Base-by-base conservation (phyloP, 2,113 vertebrate genomes). In the Camelus dromedarius region DNA sequence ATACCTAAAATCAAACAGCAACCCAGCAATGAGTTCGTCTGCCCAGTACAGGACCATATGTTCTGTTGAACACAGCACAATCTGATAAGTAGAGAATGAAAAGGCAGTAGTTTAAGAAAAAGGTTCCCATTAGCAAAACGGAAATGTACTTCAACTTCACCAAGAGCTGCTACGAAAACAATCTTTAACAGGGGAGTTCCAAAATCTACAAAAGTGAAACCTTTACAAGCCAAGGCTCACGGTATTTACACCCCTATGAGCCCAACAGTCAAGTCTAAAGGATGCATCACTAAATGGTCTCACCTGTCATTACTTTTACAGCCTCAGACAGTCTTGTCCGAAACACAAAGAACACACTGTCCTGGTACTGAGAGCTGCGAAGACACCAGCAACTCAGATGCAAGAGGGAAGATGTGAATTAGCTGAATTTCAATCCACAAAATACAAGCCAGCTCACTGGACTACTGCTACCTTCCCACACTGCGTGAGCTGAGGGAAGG, bases 1-100 rank as follows among this genome's bases (percentile, higher is more conserved):
- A 99, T 0, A 99, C 99, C 99, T 99, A 69, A 81, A 95, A 85
- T 32, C 70, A 96, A 72, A 4, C 0, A 94, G 66, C 0, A 0
- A 84, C 9, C 16, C 32, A 62, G 7, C 6, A 0, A 12, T 93
- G 32, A 56, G 11, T 54, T 26, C 12, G 64, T 50, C 54, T 42
- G 38, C 28, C 72, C 38, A n/a, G 24, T 8, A 66, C 7, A 3
- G 1, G 5, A 50, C 52, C 62, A 86, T 12, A 81, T n/a, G 32
- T 20, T 38, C 58, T 56, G 2, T 2, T 76, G 32, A 84, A 88
- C 6, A n/a, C 0, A 64, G 73, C 32, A 76, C 60, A 69, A 72
- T 14, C 46, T 54, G n/a, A 14, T 26, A 82, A 60, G 46, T 19
- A 72, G 9, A 42, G 6, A 89, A 93, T 24, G 32, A 62, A 89